Evolutionary conservation across 30 jellyfish, hydroid and myxozoan species (phyloP), one percentile per base, ranked within the genome.

Genomic region (Turritopsis dohrnii): DNA sequence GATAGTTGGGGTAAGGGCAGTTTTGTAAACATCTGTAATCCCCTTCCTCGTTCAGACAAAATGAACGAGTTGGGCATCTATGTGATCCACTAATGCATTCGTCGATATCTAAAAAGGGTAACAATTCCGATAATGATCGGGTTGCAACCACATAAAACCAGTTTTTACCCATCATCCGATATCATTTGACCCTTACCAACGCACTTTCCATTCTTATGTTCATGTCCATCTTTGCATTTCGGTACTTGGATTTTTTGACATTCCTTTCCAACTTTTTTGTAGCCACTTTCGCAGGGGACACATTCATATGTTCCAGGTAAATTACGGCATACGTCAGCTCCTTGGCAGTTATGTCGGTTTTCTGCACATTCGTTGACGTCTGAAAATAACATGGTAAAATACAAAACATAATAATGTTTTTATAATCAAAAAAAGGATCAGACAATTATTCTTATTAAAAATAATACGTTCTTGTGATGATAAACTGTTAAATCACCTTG

Each of bases 1-100:
- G 79, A 52, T 28, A 77, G 29, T 25, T 24, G 19, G 85, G 85
- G 24, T 77, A 60, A 19, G 19, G 19, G 25, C 85, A 77, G 23
- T 24, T 77, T 52, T 21, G 79, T 28, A 77, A 77, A 30, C 85
- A 77, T 30, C 28, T 52, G 29, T 77, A 77, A 77, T 30, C 72
- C 18, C 85, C 85, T 17, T 29, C 71, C 0, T 17, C 72, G 71
- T 77, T 77, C 29, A 77, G 7, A 29, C 85, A 77, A 24, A 29
- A 77, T 19, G 74, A 77, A 28, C 71, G 71, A 3, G 66, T 77
- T 30, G 85, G 72, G 18, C 85, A 77, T 18, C 85, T n/a, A 52
- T 77, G 75, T 26, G 71, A 16, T 1, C 85, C 75, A 77, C 79
- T 29, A 16, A 77, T 28, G 71, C 85, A 77, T 77, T 77, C 85